These are phyloP conservation scores for Ovis aries DNA, from an alignment of 2,113 vertebrate genomes.

Conservation along the genomic window ARS-UI_Ramb_v3.0 NC_056067.1:38099501-38100000, in stretches of 20 bases:
- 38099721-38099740: not conserved
- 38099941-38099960: not conserved
- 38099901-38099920: not conserved
- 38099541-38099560: conserved; percentile 1
- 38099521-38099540: not conserved
- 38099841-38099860: not conserved
- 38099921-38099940: not conserved
- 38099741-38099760: not conserved
- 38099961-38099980: not conserved
- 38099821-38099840: conserved; percentile 14
- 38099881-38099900: not conserved
- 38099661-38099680: not conserved
- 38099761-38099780: not conserved
- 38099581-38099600: not conserved
- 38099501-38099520: conserved; percentile 11
- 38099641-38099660: conserved; percentile 18
- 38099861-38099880: not conserved
- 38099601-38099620: not conserved
- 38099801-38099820: not conserved
- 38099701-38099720: not conserved
- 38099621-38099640: conserved; percentile 23
- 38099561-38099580: conserved; percentile 17
- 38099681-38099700: conserved; percentile 1
- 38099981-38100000: conserved; percentile 3
- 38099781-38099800: not conserved